Evolutionary conservation across 1,140 invertebrate species (phyloP).

Genomic region (Uloborus diversus): DNA sequence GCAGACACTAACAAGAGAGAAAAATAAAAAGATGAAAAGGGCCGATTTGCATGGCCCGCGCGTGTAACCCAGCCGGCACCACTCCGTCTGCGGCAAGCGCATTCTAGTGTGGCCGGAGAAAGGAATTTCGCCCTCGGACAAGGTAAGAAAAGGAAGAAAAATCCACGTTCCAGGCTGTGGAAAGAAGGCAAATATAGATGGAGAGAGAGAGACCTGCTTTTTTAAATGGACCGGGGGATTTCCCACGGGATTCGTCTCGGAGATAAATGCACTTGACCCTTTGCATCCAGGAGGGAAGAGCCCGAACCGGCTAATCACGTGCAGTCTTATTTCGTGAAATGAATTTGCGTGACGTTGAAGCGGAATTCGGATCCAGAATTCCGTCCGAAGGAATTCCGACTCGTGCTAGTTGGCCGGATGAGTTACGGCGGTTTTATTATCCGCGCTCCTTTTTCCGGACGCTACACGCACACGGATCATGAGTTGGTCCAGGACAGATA

Average conservation of each 20-base stretch:
- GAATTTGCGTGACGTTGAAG: too few relatives aligned
- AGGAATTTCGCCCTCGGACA: neutral
- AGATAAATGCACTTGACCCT: neutral
- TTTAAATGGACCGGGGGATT: neutral
- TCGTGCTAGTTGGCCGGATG: too few relatives aligned
- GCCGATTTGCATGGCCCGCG: neutral
- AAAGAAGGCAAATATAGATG: neutral
- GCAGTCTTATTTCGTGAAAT: neutral
- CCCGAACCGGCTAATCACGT: neutral
- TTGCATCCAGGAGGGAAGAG: neutral
- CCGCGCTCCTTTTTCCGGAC: too few relatives aligned
- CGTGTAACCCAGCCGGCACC: conserved; percentile 20
- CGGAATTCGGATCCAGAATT: too few relatives aligned
- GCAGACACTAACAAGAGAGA: neutral
- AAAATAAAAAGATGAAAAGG: neutral
- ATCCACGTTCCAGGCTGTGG: neutral
- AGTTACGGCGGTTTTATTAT: too few relatives aligned
- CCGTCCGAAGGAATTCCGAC: too few relatives aligned
- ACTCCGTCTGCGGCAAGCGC: conserved; percentile 30
- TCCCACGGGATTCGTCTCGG: neutral
- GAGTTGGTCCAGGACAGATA: too few relatives aligned
- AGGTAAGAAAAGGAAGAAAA: neutral
- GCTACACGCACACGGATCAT: too few relatives aligned
- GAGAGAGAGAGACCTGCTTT: neutral
- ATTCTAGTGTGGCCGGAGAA: neutral